Evolutionary conservation across 2,888 invertebrate genomes (phyloP).

Genomic region (Coenonympha glycerion): DNA sequence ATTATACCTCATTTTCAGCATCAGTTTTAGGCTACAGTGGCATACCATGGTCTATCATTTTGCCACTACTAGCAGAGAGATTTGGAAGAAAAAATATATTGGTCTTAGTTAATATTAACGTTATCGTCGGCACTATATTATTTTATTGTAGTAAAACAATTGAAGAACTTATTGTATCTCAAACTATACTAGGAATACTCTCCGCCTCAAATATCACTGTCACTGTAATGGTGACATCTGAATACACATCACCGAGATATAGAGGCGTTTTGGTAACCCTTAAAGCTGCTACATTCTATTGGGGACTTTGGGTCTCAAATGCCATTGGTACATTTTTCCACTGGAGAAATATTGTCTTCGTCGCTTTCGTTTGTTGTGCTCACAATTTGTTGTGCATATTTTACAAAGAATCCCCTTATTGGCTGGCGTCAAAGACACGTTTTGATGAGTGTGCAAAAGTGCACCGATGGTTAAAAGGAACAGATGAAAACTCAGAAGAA

Average conservation of each 20-base stretch:
- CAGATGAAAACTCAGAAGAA: slow-evolving; percentile 11
- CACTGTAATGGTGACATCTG: slow-evolving; percentile 21
- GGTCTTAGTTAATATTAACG: slow-evolving; percentile 5
- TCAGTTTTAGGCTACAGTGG: not conserved
- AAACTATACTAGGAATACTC: slow-evolving; percentile 16
- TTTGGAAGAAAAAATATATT: slow-evolving; percentile 2
- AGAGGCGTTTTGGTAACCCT: slow-evolving; percentile 25
- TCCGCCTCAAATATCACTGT: slow-evolving; percentile 14
- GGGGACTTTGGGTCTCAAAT: slow-evolving; percentile 27
- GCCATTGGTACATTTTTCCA: slow-evolving; percentile 30
- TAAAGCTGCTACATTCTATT: slow-evolving; percentile 25
- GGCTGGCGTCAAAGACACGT: slow-evolving; percentile 27
- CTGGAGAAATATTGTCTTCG: slow-evolving; percentile 26
- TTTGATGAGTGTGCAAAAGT: slow-evolving; percentile 24
- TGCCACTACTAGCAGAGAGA: not conserved
- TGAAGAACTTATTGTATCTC: slow-evolving; percentile 9
- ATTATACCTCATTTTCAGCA: no score
- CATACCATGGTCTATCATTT: not conserved
- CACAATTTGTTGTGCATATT: slow-evolving; percentile 17
- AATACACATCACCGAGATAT: slow-evolving; percentile 25
- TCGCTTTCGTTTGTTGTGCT: slow-evolving; percentile 17
- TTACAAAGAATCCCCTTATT: slow-evolving; percentile 28
- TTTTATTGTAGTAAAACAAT: slow-evolving; percentile 11
- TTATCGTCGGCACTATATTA: slow-evolving; percentile 1
- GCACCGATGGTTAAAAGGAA: slow-evolving; percentile 28